A percentile compares a stretch with the other conserved stretches of the same genome.
Conservation (phyloP, 2,113 vertebrate species). For the Suricata suricatta region DNA sequence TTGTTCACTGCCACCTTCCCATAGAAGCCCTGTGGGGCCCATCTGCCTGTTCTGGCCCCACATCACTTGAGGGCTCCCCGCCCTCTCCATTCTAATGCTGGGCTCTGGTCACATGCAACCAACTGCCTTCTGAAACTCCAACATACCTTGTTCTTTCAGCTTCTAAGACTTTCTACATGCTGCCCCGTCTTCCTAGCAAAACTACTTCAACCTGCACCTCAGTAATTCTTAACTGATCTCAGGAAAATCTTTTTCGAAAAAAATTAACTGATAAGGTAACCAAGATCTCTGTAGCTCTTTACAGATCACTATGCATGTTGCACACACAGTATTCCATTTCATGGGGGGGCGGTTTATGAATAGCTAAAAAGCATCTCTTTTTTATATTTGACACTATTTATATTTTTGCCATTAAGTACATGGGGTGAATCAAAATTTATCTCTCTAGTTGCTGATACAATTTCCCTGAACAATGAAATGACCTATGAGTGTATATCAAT, state of each 20-base stretch:
- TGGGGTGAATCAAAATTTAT: not conserved
- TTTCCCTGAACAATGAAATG: constrained; percentile 34
- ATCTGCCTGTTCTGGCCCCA: not conserved
- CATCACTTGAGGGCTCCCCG: not conserved
- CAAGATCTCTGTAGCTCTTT: not conserved
- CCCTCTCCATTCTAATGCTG: not conserved
- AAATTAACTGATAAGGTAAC: not conserved
- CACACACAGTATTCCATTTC: not conserved
- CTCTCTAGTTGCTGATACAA: not conserved
- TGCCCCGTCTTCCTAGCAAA: not conserved
- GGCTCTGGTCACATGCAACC: not conserved
- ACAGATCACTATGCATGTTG: not conserved
- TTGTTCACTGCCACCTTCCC: not conserved
- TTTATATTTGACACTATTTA: not conserved
- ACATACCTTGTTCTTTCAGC: not conserved
- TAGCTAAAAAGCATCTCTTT: not conserved
- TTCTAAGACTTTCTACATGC: not conserved
- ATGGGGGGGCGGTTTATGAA: not conserved
- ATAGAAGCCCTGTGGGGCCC: accelerated
- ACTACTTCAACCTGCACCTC: not conserved
- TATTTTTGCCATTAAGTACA: not conserved
- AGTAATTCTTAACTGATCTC: not conserved
- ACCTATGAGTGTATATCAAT: not conserved
- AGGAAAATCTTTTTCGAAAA: not conserved
- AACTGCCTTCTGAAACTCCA: not conserved